Percentiles rank a stretch among this genome's conserved stretches.
Conservation (phyloP, 1,140 invertebrate species). For the Drosophila suzukii region DNA sequence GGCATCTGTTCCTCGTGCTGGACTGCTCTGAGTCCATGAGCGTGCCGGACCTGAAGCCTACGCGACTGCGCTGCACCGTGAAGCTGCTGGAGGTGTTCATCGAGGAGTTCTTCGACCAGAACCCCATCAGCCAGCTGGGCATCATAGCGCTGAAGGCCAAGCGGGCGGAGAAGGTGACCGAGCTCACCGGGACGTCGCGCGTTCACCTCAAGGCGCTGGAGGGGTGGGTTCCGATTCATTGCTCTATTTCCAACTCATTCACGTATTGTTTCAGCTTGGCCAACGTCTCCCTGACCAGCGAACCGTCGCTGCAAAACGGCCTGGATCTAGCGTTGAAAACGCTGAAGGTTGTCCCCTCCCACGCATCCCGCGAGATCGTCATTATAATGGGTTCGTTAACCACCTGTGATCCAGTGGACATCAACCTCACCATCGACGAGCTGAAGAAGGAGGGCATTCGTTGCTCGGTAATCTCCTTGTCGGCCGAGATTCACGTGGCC, state of each 20-base stretch:
- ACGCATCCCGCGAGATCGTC: slow-evolving; percentile 97
- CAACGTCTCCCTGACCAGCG: slow-evolving; percentile 89
- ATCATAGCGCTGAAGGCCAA: slow-evolving; percentile 96
- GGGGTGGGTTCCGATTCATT: slow-evolving; percentile 69
- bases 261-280: slow-evolving; percentile 84
- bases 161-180: slow-evolving; percentile 95
- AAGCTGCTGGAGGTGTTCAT: slow-evolving; percentile 97
- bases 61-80: slow-evolving; percentile 93
- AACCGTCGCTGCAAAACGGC: slow-evolving; percentile 97
- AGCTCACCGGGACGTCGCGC: slow-evolving; percentile 93
- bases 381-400: slow-evolving; percentile 97
- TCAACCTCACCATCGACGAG: slow-evolving; percentile 91
- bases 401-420: slow-evolving; percentile 98
- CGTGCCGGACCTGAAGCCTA: slow-evolving; percentile 97
- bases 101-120: slow-evolving; percentile 99
- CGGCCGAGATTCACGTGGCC: slow-evolving; percentile 97
- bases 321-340: slow-evolving; percentile 94
- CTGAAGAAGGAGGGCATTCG: slow-evolving; percentile 91
- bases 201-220: slow-evolving; percentile 91
- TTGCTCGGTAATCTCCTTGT: slow-evolving; percentile 96
- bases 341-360: slow-evolving; percentile 95
- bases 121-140: slow-evolving; percentile 98
- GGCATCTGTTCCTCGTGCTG: slow-evolving; percentile 95
- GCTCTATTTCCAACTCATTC: slow-evolving; percentile 1
- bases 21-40: slow-evolving; percentile 97